phyloP scores from a whole-genome alignment of 2,888 invertebrate species.

The Octonoba sinensis region DNA sequence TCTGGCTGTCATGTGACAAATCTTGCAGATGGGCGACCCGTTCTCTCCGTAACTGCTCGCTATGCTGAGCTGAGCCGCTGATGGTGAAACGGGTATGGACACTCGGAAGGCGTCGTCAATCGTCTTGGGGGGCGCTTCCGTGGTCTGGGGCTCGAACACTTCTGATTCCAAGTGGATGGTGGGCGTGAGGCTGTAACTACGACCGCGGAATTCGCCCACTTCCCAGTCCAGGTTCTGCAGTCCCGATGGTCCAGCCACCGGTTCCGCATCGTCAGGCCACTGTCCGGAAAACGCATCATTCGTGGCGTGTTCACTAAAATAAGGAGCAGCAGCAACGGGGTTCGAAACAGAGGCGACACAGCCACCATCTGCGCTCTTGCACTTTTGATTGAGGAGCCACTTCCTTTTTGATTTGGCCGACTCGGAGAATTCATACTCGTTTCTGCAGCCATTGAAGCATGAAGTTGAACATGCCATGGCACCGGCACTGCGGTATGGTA shows the following conservation, averaged over 20 bases:
- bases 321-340: constrained; percentile 23
- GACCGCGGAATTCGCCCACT: constrained; percentile 56
- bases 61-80: constrained; percentile 63
- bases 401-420: constrained; percentile 39
- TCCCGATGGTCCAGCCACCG: constrained; percentile 58
- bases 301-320: constrained; percentile 45
- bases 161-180: constrained; percentile 63
- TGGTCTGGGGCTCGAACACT: constrained; percentile 39
- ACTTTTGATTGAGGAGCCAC: constrained; percentile 58
- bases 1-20: constrained; percentile 73
- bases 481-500: constrained; percentile 15
- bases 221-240: constrained; percentile 55
- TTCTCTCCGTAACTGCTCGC: constrained; percentile 62
- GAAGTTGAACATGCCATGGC: constrained; percentile 30
- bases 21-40: constrained; percentile 73
- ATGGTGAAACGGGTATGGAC: constrained; percentile 58
- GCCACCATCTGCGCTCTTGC: constrained; percentile 52
- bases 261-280: constrained; percentile 35
- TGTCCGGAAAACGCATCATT: constrained; percentile 25
- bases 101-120: constrained; percentile 52
- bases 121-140: constrained; percentile 19
- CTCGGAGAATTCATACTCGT: constrained; percentile 33
- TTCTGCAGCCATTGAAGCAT: constrained; percentile 39
- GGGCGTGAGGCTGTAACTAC: constrained; percentile 62
- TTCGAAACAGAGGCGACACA: constrained; percentile 30